A percentile compares a stretch with the other conserved stretches of the same genome.
Conservation (phyloP, 2,888 invertebrate genomes). For the Drosophila paracracens region DNA sequence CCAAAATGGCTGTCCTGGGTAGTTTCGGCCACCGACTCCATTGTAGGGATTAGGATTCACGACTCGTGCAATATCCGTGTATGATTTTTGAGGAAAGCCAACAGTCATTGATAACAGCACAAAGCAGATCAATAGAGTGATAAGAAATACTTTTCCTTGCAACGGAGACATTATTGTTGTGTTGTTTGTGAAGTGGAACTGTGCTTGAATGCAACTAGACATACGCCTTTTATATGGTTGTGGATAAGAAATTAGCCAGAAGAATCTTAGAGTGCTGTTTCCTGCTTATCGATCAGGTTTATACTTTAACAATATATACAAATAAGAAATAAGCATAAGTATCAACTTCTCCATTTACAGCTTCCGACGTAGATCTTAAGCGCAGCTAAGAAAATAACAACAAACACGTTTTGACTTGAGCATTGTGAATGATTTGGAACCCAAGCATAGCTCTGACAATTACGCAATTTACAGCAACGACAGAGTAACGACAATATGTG, state of each 20-base stretch:
- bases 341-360: neutral
- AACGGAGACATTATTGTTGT: slow-evolving; percentile 15
- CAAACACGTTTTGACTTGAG: slow-evolving; percentile 4
- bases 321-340: neutral
- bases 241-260: neutral
- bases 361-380: slow-evolving; percentile 17
- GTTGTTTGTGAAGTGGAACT: slow-evolving; percentile 2
- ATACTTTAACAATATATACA: neutral
- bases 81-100: slow-evolving; percentile 8
- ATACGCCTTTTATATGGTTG: slow-evolving; percentile 17
- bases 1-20: slow-evolving; percentile 22
- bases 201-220: slow-evolving; percentile 7
- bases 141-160: slow-evolving; percentile 8
- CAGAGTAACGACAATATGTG: neutral
- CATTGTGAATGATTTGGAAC: slow-evolving; percentile 26
- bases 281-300: slow-evolving; percentile 22
- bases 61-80: slow-evolving; percentile 6
- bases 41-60: slow-evolving; percentile 18
- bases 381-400: neutral
- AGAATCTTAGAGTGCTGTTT: slow-evolving; percentile 2
- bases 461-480: slow-evolving; percentile 19
- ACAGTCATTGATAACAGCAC: neutral
- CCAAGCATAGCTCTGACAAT: slow-evolving; percentile 26
- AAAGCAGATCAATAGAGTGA: slow-evolving; percentile 10
- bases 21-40: neutral